Evolutionary conservation across 2,888 invertebrate genomes (phyloP), one percentile per base, ranked within the genome.

Genomic region (Apodemia duryi): DNA sequence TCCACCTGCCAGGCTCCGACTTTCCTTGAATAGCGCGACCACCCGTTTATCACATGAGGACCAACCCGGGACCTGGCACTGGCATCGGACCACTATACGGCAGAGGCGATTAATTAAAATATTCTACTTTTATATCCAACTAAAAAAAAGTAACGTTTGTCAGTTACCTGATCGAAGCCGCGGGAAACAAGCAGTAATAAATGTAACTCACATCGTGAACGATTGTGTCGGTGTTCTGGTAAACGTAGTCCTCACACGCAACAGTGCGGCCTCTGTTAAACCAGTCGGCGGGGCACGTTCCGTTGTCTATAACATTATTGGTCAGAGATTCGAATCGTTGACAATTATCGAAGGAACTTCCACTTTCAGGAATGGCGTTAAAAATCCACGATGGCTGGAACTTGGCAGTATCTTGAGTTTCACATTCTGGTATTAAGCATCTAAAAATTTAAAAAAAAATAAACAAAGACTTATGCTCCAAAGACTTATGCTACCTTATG

Each of bases 361-460:
- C 73, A 5, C 76, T 75, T 11, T 76, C 78, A 0, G 93, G 93
- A 6, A 91, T 80, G 0, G 93, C 92, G 63, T 85, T 76, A 10
- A 77, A 69, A 38, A 93, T 71, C 93, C 94, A 94, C 0, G 79
- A 63, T 0, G 88, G 85, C 9, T 79, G 69, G 71, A 85, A 91
- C 29, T 77, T 76, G 0, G 82, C 70, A 3, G 75, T 67, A 2
- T 65, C 67, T 2, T 69, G 61, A 72, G 66, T 52, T 62, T 86
- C 86, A 63, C 86, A 86, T 67, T 84, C 83, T 0, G 80, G 79
- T 6, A 85, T 83, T 7, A 79, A 62, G 65, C 86, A 86, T 72
- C 86, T 86, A 61, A 6, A 72, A 73, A 49, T 28, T 13, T 10
- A 49, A 7, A 57, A 41, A 21, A 21, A 21, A 21, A 21, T 21